A percentile compares a stretch with the other conserved stretches of the same genome.
phyloP scores from a whole-genome alignment of 2,113 vertebrate species.

The Nasalis larvatus region DNA sequence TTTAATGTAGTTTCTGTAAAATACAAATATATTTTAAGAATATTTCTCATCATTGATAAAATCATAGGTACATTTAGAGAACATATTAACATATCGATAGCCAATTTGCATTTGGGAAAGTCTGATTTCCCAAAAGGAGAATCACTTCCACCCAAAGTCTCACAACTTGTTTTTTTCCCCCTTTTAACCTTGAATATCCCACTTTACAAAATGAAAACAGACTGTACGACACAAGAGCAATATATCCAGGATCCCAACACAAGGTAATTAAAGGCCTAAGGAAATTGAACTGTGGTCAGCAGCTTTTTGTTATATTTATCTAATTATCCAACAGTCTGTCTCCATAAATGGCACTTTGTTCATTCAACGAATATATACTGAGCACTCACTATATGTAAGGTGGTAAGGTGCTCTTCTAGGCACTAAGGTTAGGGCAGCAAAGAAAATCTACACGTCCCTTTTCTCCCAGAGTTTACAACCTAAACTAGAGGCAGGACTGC shows the following conservation, averaged over 20 bases:
- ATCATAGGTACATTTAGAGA: not conserved
- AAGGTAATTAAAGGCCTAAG: not conserved
- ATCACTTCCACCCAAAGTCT: not conserved
- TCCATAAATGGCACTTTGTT: not conserved
- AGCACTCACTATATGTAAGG: not conserved
- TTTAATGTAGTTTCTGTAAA: not conserved
- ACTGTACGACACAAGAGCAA: not conserved
- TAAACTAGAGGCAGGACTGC: not conserved
- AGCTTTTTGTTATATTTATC: not conserved
- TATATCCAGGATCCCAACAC: not conserved
- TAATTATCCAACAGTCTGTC: not conserved
- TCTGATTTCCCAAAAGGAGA: not conserved
- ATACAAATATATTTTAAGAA: not conserved
- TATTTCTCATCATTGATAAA: not conserved
- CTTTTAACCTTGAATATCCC: not conserved
- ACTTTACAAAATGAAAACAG: constrained; percentile 1
- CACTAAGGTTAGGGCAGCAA: not conserved
- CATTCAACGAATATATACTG: not conserved
- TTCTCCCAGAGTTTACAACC: not conserved
- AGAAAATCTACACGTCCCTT: not conserved
- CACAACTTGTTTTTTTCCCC: not conserved
- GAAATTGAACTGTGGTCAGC: not conserved
- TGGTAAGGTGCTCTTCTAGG: not conserved
- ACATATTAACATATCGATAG: not conserved
- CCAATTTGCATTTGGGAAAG: not conserved